phyloP scores from a whole-genome alignment of 2,113 vertebrate species.

The Aplodontia rufa region DNA sequence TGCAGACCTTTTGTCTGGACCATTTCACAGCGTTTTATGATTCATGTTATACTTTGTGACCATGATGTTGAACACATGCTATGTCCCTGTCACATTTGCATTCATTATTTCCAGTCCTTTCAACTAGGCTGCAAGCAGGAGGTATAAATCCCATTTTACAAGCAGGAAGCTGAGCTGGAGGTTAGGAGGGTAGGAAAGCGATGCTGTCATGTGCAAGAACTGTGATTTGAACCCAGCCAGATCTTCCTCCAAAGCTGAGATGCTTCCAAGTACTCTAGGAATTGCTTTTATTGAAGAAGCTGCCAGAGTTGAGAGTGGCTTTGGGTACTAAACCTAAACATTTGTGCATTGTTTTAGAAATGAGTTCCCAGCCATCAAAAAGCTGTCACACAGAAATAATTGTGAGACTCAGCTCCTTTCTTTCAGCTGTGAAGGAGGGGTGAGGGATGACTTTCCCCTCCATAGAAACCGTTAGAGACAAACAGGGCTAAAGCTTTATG shows the following conservation, averaged over 20 bases:
- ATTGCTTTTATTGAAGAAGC: neutral
- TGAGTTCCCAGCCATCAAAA: conserved; percentile 25
- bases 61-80: neutral
- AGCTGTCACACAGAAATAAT: conserved; percentile 15
- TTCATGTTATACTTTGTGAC: neutral
- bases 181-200: neutral
- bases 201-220: neutral
- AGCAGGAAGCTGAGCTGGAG: neutral
- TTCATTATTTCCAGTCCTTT: neutral
- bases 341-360: conserved; percentile 67
- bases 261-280: neutral
- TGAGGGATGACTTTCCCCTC: neutral
- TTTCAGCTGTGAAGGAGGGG: neutral
- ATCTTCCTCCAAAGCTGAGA: neutral
- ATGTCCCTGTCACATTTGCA: neutral
- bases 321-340: conserved; percentile 53
- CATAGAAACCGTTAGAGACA: neutral
- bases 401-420: neutral
- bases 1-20: neutral
- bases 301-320: neutral
- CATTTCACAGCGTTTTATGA: neutral
- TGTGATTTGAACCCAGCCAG: neutral
- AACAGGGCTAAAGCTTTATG: neutral
- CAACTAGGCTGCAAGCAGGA: neutral
- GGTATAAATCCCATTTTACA: neutral